phyloP scores from a whole-genome alignment of 2,113 vertebrate species.

The Nibea coibor region DNA sequence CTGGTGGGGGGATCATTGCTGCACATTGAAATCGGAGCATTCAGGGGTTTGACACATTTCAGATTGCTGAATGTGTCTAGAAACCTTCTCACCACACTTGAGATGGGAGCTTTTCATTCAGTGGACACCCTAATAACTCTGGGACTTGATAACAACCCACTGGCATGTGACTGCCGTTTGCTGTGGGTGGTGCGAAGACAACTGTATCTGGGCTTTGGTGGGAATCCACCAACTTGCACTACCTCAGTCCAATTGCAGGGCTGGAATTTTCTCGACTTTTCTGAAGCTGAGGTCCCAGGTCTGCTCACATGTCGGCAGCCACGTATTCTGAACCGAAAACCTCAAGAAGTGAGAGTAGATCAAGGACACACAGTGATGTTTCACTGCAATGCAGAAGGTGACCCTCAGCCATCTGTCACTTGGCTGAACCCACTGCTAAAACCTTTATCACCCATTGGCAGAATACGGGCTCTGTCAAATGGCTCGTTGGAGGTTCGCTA shows the following conservation, averaged over 20 bases:
- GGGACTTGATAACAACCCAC: conserved; percentile 86
- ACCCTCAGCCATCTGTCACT: conserved; percentile 83
- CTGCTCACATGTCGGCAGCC: conserved; percentile 87
- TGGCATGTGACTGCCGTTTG: conserved; percentile 91
- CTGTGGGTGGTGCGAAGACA: conserved; percentile 86
- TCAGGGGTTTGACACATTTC: conserved; percentile 82
- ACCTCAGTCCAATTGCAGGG: conserved; percentile 79
- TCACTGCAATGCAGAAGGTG: conserved; percentile 86
- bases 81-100: conserved; percentile 86
- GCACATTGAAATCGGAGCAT: conserved; percentile 82
- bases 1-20: conserved; percentile 82
- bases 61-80: conserved; percentile 85
- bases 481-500: conserved; percentile 88
- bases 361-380: conserved; percentile 86
- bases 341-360: conserved; percentile 76
- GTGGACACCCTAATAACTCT: conserved; percentile 82
- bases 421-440: conserved; percentile 85
- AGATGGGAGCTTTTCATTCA: conserved; percentile 85
- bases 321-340: conserved; percentile 79
- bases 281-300: conserved; percentile 74
- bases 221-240: conserved; percentile 78
- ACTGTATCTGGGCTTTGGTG: conserved; percentile 79
- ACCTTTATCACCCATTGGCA: conserved; percentile 73
- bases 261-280: conserved; percentile 83
- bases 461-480: conserved; percentile 83